Evolutionary conservation across 2,797 vertebrate genomes (phyloP).

Genomic region (Smutsia temminckii): DNA sequence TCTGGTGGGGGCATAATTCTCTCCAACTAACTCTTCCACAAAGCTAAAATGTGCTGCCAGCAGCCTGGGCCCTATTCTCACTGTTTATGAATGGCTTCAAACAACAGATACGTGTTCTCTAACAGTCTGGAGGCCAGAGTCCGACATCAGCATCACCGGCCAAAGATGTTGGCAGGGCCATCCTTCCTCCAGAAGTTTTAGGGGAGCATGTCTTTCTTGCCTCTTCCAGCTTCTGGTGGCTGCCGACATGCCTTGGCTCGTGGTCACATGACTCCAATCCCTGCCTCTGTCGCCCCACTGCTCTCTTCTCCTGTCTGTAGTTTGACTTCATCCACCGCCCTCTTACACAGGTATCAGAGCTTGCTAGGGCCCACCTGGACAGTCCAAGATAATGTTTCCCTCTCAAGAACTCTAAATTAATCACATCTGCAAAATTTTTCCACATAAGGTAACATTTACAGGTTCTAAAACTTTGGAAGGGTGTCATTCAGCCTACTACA

Average conservation of each 20-base stretch:
- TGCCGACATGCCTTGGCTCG: neutral
- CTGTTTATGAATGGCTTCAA: neutral
- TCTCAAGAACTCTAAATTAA: neutral
- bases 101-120: neutral
- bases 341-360: neutral
- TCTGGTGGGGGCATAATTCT: neutral
- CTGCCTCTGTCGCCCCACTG: neutral
- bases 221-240: neutral
- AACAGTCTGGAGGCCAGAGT: neutral
- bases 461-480: neutral
- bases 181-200: fast-evolving
- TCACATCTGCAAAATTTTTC: neutral
- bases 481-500: neutral
- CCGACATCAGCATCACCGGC: neutral
- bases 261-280: neutral
- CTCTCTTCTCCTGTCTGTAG: neutral
- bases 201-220: fast-evolving
- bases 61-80: neutral
- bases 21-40: neutral
- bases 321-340: neutral
- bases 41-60: neutral
- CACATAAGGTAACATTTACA: neutral
- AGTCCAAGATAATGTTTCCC: neutral
- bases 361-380: neutral
- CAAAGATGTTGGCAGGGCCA: neutral